These are phyloP conservation scores for Azemiops feae DNA, from an alignment of 2,113 vertebrate species.

Conservation along the genomic window DNA sequence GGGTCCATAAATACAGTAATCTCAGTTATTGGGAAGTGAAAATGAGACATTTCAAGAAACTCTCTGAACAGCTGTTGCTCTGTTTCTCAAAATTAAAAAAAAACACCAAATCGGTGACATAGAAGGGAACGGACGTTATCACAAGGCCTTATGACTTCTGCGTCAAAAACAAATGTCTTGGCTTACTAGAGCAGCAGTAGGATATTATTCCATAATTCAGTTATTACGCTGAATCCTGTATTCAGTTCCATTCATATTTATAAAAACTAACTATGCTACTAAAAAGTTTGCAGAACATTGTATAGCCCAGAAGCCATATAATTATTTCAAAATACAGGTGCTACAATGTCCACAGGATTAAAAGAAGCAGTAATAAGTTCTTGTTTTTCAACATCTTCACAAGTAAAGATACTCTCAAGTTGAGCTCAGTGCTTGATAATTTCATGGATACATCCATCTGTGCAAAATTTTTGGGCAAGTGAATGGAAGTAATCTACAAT, in stretches of 20 bases:
- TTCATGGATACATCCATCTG: background rate
- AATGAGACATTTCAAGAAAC: conserved; percentile 29
- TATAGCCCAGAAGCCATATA: background rate
- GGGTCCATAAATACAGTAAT: background rate
- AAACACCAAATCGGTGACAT: conserved; percentile 18
- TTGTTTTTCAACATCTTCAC: background rate
- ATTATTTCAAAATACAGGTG: background rate
- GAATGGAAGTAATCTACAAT: background rate
- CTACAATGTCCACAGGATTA: background rate
- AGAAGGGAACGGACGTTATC: conserved; percentile 25
- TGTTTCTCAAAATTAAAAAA: conserved; percentile 2
- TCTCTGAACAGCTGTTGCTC: conserved; percentile 19
- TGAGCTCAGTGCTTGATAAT: background rate
- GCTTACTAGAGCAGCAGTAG: conserved; percentile 10
- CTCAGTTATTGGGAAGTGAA: conserved; percentile 18
- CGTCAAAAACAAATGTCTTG: conserved; percentile 17
- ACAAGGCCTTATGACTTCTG: conserved; percentile 28
- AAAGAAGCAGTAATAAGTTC: background rate
- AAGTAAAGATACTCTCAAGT: background rate
- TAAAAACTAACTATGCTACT: background rate
- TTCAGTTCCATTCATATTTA: conserved; percentile 15
- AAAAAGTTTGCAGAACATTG: background rate
- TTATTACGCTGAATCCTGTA: background rate
- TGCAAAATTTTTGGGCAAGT: background rate
- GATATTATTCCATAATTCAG: background rate